These are phyloP conservation scores for Festucalex cinctus DNA, from an alignment of 2,113 vertebrate species.

Conservation along the genomic window DNA sequence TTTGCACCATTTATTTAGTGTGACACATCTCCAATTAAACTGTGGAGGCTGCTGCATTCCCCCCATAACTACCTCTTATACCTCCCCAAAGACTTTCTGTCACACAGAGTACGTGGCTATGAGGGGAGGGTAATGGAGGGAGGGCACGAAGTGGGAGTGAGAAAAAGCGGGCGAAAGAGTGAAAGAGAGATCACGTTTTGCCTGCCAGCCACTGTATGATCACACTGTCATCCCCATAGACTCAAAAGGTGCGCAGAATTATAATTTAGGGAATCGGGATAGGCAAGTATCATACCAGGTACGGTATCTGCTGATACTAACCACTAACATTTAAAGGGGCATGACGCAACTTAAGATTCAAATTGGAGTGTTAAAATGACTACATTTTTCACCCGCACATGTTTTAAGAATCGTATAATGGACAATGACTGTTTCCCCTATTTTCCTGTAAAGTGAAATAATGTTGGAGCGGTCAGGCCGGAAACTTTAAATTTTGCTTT, in stretches of 20 bases:
- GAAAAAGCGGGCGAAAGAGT: constrained; percentile 28
- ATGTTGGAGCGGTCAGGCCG: too few species aligned
- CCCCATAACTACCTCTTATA: constrained; percentile 79
- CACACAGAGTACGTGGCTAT: constrained; percentile 68
- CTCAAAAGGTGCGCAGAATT: constrained; percentile 71
- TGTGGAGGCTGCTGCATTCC: constrained; percentile 76
- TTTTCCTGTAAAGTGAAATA: too few species aligned
- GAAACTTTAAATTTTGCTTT: too few species aligned
- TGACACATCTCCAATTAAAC: constrained; percentile 83
- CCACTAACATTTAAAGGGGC: too few species aligned
- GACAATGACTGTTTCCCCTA: too few species aligned
- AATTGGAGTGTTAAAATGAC: too few species aligned
- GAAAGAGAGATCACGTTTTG: constrained; percentile 69
- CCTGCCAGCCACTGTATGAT: constrained; percentile 71
- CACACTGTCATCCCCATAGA: constrained; percentile 71
- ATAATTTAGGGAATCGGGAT: constrained; percentile 6
- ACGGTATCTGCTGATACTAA: too few species aligned
- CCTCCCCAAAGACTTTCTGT: constrained; percentile 77
- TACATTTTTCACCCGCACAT: too few species aligned
- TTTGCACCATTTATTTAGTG: constrained; percentile 82
- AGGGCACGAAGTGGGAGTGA: constrained; percentile 28
- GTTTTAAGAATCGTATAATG: too few species aligned
- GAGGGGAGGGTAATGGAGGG: constrained; percentile 52
- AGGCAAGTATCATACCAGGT: too few species aligned
- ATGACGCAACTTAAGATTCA: too few species aligned